Percentiles rank a stretch among this genome's conserved stretches.
Evolutionary conservation across 2,888 invertebrate species (phyloP).

Genomic region (Ochropleura leucogaster): DNA sequence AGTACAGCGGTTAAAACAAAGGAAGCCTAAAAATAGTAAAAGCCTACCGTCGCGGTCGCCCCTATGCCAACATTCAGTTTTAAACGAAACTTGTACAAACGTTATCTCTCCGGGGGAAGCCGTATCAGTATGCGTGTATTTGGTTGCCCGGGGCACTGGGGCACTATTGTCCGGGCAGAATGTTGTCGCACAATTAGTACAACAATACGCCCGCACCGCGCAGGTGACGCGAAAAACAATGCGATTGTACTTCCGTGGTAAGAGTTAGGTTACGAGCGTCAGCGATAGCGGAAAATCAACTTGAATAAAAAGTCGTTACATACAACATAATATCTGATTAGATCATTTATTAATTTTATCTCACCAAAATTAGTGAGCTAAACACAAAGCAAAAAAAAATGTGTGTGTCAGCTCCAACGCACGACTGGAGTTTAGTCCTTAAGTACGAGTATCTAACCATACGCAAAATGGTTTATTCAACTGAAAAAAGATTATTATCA

Average conservation of each 20-base stretch:
- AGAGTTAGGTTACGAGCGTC: slow-evolving; percentile 1
- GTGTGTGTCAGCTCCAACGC: too few species aligned
- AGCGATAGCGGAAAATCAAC: neutral
- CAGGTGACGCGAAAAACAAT: slow-evolving; percentile 58
- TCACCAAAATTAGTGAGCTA: too few species aligned
- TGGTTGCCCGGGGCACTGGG: neutral
- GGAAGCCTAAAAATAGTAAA: neutral
- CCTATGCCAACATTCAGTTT: neutral
- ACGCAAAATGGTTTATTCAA: too few species aligned
- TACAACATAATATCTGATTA: neutral
- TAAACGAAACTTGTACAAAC: slow-evolving; percentile 32
- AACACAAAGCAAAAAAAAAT: too few species aligned
- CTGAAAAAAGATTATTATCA: too few species aligned
- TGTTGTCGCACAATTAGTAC: slow-evolving; percentile 49
- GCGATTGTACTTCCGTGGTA: slow-evolving; percentile 43
- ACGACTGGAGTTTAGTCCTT: too few species aligned
- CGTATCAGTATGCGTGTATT: slow-evolving; percentile 28
- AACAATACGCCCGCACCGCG: slow-evolving; percentile 60
- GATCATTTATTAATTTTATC: neutral
- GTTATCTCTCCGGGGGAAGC: slow-evolving; percentile 37
- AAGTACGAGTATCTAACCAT: too few species aligned
- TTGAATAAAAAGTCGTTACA: neutral
- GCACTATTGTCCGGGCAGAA: slow-evolving; percentile 3
- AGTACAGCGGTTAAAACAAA: slow-evolving; percentile 10
- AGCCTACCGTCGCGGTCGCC: neutral